These are phyloP conservation scores for Rhyacophila evoluta DNA, from an alignment of 2,888 invertebrate species.

Conservation along the genomic window DNA sequence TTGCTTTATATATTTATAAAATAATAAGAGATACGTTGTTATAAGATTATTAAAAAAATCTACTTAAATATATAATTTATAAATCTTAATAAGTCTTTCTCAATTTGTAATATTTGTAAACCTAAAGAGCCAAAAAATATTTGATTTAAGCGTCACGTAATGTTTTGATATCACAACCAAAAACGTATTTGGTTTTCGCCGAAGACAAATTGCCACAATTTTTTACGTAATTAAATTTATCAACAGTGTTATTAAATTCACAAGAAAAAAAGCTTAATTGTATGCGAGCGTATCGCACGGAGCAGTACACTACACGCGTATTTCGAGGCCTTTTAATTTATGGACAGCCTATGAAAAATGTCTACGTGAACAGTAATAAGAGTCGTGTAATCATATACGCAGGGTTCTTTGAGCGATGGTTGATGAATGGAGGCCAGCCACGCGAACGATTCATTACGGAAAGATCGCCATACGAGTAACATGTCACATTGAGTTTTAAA, in stretches of 20 bases:
- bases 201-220: not conserved
- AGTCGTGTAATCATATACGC: conserved; percentile 40
- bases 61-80: too few species aligned
- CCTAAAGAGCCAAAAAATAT: too few species aligned
- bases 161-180: too few species aligned
- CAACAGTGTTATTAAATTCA: conserved; percentile 16
- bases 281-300: not conserved
- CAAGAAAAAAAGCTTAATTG: not conserved
- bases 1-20: too few species aligned
- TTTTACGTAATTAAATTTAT: conserved; percentile 18
- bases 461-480: conserved; percentile 39
- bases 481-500: conserved; percentile 34
- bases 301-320: not conserved
- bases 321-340: conserved; percentile 37
- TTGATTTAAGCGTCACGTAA: too few species aligned
- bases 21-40: too few species aligned
- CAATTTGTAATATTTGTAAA: too few species aligned
- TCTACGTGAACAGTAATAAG: conserved; percentile 37
- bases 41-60: too few species aligned
- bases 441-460: conserved; percentile 48
- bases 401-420: conserved; percentile 37
- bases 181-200: not conserved
- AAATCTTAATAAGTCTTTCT: too few species aligned
- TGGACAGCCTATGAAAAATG: conserved; percentile 39
- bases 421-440: conserved; percentile 48